Percentiles rank a stretch among this genome's conserved stretches.
phyloP scores from a whole-genome alignment of 2,888 invertebrate genomes.

The Harpalus rufipes region DNA sequence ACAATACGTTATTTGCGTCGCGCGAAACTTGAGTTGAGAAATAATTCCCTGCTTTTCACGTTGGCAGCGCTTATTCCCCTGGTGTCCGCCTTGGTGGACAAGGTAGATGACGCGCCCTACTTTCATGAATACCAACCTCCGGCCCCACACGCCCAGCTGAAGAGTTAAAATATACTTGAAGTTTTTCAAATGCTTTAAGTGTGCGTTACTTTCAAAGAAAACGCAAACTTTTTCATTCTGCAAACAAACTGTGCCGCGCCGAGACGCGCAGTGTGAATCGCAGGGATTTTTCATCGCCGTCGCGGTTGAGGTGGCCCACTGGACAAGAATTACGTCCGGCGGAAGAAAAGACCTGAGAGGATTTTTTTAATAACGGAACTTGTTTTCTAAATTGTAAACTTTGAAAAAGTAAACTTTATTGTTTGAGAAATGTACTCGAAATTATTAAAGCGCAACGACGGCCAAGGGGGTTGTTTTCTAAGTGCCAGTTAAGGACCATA shows the following conservation, averaged over 20 bases:
- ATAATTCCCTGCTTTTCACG: slow-evolving; percentile 13
- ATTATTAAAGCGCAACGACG: not conserved
- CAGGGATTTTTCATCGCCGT: slow-evolving; percentile 53
- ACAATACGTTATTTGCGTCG: slow-evolving; percentile 3
- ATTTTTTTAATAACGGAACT: slow-evolving; percentile 39
- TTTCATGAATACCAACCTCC: slow-evolving; percentile 39
- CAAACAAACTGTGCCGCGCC: slow-evolving; percentile 42
- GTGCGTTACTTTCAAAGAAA: slow-evolving; percentile 51
- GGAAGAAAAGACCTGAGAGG: slow-evolving; percentile 16
- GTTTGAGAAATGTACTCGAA: slow-evolving; percentile 9
- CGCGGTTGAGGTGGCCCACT: not conserved
- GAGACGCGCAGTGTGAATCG: slow-evolving; percentile 22
- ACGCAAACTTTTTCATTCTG: slow-evolving; percentile 62
- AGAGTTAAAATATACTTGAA: slow-evolving; percentile 64
- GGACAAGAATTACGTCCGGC: slow-evolving; percentile 47
- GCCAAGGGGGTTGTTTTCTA: not conserved
- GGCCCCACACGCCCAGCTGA: slow-evolving; percentile 25
- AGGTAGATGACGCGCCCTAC: slow-evolving; percentile 37
- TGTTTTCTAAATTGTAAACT: slow-evolving; percentile 48
- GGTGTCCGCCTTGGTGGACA: slow-evolving; percentile 17
- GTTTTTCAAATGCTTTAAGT: slow-evolving; percentile 63
- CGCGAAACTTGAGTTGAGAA: not conserved
- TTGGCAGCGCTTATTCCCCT: slow-evolving; percentile 17
- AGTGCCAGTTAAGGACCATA: not conserved
- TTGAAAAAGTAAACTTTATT: slow-evolving; percentile 33